Base-by-base conservation (phyloP, 2,888 invertebrate species). In the Alsophila aescularia region DNA sequence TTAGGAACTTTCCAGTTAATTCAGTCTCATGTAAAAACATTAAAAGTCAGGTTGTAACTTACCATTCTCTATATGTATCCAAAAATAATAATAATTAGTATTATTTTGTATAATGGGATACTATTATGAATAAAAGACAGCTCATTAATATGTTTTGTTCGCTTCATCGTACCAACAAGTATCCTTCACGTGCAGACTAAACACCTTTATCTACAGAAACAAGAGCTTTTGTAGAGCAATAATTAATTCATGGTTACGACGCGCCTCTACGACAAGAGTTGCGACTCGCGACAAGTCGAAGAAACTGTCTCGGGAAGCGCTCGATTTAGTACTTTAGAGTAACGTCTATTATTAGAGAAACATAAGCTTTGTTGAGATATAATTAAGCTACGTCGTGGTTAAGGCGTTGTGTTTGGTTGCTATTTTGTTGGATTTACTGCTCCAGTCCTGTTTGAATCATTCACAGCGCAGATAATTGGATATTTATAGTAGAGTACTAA, bases 201-300 rank as follows among this genome's bases (percentile, higher is more conserved):
- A 75, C 75, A 72, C 69, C 36, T 53, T 64, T 64, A 74, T 67
- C 71, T 65, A 58, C 67, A 75, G 78, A 68, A 73, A 72, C 73
- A 64, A 64, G 62, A 64, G 66, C 69, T 66, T 62, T 67, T 70
- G 69, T 62, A 52, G 40, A 58, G 69, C 53, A 62, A 75, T 83
- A 75, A 83, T 81, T 79, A 81, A 83, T 84, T 83, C 78, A 83
- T 77, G 70, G 67, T 66, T 59, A 32, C 43, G 21, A 24, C n/a
- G 35, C 31, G 24, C 21, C 31, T 45, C 40, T 37, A 34, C 62
- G 41, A 31, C 52, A 39, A 49, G 60, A 42, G 44, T 41, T 31
- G 58, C 52, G 60, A 62, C 67, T 59, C 54, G 67, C 61, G 63
- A 63, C 61, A 62, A 56, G 62, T 59, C 42, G 44, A 34, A 16